Percentiles rank a stretch among this genome's conserved stretches.
Conservation (phyloP, 2,888 invertebrate species). For the Heliconius erato region DNA sequence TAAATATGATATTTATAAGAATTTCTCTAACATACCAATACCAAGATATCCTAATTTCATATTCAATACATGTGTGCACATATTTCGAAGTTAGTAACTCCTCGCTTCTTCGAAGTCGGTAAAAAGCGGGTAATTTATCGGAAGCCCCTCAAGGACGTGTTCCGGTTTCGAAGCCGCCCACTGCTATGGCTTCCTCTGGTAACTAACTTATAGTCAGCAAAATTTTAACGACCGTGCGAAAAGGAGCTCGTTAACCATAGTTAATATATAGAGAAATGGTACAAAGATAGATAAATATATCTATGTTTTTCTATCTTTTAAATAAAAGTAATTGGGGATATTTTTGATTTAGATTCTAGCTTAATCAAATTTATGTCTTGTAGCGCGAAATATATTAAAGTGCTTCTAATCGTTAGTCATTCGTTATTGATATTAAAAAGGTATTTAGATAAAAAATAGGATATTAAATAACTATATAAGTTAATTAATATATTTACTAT, state of each 20-base stretch:
- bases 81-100: constrained; percentile 22
- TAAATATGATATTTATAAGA: too few species aligned
- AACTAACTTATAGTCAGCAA: constrained; percentile 61
- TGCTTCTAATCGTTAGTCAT: too few species aligned
- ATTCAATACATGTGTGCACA: constrained; percentile 23
- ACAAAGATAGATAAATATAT: not conserved
- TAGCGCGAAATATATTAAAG: too few species aligned
- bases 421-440: too few species aligned
- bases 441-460: too few species aligned
- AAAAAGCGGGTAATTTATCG: constrained; percentile 74
- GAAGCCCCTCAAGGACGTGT: constrained; percentile 77
- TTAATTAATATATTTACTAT: too few species aligned
- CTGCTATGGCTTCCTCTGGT: constrained; percentile 73
- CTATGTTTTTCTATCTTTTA: too few species aligned
- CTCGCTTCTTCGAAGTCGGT: constrained; percentile 33
- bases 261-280: constrained; percentile 1
- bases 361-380: too few species aligned
- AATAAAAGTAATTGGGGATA: not conserved
- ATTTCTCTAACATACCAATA: not conserved
- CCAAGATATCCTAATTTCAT: not conserved
- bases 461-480: too few species aligned
- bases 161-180: constrained; percentile 76
- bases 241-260: constrained; percentile 26
- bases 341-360: too few species aligned
- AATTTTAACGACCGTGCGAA: constrained; percentile 50